Evolutionary conservation across 2,113 vertebrate genomes (phyloP).

Genomic region (Dascyllus trimaculatus): DNA sequence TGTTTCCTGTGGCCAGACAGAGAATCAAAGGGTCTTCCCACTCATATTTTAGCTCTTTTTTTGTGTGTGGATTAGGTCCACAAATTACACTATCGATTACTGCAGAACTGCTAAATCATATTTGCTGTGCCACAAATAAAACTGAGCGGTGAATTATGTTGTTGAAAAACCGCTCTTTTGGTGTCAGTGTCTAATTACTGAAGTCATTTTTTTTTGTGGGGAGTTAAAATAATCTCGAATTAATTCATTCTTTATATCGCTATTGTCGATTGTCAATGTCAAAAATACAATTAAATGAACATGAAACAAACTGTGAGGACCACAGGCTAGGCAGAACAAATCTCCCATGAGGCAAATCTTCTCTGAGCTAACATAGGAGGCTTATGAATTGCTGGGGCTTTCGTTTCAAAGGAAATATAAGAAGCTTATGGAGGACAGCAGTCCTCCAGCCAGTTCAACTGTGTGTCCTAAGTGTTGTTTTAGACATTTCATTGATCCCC

Average conservation of each 20-base stretch:
- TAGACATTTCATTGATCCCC: conserved; percentile 44
- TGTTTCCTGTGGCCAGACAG: conserved; percentile 74
- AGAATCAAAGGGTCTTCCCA: conserved; percentile 71
- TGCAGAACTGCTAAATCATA: conserved; percentile 30
- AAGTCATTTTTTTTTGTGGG: neutral
- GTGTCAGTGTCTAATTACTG: neutral
- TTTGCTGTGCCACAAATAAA: conserved; percentile 35
- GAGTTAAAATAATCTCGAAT: conserved; percentile 9
- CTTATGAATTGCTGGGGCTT: conserved; percentile 60
- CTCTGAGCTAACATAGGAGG: conserved; percentile 50
- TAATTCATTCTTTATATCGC: neutral
- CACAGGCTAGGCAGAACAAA: conserved; percentile 16
- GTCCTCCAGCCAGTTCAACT: conserved; percentile 59
- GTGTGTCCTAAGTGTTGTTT: conserved; percentile 17
- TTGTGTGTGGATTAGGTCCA: conserved; percentile 51
- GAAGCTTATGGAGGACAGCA: conserved; percentile 59
- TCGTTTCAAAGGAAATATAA: conserved; percentile 63
- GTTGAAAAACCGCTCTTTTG: neutral
- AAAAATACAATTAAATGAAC: conserved; percentile 54
- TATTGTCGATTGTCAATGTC: conserved; percentile 10
- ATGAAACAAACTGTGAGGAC: conserved; percentile 29
- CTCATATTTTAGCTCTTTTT: conserved; percentile 61
- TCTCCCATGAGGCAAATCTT: conserved; percentile 47
- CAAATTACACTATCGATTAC: conserved; percentile 56
- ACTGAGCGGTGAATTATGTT: neutral